These are phyloP conservation scores for Tetrax tetrax DNA, from an alignment of 2,113 vertebrate species.

Conservation along the genomic window DNA sequence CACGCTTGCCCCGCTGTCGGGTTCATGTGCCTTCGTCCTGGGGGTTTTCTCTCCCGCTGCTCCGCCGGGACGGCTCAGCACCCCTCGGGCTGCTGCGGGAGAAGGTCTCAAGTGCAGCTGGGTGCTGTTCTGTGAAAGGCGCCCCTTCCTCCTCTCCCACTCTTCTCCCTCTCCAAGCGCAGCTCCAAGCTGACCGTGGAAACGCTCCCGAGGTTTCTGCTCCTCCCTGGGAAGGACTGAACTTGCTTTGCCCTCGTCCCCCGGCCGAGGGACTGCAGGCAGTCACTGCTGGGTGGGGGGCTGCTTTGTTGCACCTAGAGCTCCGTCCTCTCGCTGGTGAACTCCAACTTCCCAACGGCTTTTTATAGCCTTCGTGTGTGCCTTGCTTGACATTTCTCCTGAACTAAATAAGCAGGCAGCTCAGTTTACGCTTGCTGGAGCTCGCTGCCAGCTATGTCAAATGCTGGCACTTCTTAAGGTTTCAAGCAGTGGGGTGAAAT, in stretches of 20 bases:
- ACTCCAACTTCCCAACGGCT: not conserved
- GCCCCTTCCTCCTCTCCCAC: not conserved
- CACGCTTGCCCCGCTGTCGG: rapidly evolving
- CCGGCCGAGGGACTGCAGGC: not conserved
- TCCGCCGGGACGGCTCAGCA: rapidly evolving
- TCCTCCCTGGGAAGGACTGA: not conserved
- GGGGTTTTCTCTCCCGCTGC: not conserved
- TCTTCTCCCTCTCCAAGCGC: not conserved
- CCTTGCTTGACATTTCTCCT: not conserved
- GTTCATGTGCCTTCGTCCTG: rapidly evolving
- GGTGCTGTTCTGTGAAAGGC: not conserved
- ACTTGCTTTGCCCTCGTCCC: not conserved
- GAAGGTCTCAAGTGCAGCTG: not conserved
- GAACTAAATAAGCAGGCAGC: not conserved
- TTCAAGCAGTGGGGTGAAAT: not conserved
- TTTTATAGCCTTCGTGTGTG: not conserved
- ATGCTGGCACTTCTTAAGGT: not conserved
- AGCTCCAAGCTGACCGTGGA: not conserved
- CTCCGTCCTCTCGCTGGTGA: not conserved
- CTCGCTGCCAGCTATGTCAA: not conserved
- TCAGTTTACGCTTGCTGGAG: not conserved
- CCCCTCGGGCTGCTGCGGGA: not conserved
- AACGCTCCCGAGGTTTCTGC: rapidly evolving
- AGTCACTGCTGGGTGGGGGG: not conserved
- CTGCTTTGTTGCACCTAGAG: not conserved